These are phyloP conservation scores for Carlito syrichta DNA, from an alignment of 2,113 vertebrate species.

Conservation along the genomic window DNA sequence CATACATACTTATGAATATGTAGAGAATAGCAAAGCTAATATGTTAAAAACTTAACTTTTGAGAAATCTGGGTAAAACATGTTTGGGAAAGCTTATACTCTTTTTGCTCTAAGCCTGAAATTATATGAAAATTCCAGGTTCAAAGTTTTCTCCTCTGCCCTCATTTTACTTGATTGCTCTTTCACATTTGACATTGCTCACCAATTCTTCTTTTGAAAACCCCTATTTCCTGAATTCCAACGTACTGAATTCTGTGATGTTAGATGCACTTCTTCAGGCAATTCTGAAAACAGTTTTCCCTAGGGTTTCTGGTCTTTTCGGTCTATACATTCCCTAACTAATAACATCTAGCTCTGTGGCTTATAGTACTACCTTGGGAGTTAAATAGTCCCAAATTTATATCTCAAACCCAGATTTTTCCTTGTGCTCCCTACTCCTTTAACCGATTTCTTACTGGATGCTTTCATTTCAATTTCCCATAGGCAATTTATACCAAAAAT, in stretches of 20 bases:
- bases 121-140: background rate
- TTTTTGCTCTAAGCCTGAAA: slow-evolving; percentile 13
- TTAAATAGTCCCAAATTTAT: background rate
- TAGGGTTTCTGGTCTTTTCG: background rate
- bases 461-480: background rate
- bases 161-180: background rate
- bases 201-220: background rate
- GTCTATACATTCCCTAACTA: background rate
- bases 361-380: background rate
- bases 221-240: background rate
- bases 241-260: background rate
- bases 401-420: background rate
- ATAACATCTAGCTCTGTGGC: background rate
- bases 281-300: slow-evolving; percentile 15
- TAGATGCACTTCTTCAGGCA: background rate
- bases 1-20: background rate
- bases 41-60: background rate
- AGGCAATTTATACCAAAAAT: background rate
- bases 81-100: background rate
- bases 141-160: background rate
- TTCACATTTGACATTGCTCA: background rate
- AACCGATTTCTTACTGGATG: background rate
- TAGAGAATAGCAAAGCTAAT: background rate
- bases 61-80: background rate
- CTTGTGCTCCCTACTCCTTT: background rate